Base-by-base conservation (phyloP, 2,113 vertebrate genomes). In the Phrynocephalus versicolor region DNA sequence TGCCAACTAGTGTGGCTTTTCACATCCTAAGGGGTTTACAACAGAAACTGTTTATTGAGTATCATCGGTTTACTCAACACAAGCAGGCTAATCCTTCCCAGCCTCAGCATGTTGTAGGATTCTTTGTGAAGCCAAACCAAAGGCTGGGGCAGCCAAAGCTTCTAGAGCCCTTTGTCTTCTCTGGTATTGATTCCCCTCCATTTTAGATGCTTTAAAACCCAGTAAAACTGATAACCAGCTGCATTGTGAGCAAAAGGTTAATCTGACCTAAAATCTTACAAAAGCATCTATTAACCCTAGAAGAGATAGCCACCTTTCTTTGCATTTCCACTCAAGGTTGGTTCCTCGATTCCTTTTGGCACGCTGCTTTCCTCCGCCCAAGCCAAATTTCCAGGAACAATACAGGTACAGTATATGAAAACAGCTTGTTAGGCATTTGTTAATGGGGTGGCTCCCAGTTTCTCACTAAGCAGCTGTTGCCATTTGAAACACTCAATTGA, bases 1-100 rank as follows among this genome's bases (percentile, higher is more conserved):
- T 98, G 97, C 98, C 97, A 99, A 98, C 97, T 97, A 96, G 97
- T 97, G 97, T 97, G 97, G 97, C 96, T 97, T 97, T 97, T 96
- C 96, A 95, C 95, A 88, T 97, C 97, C 97, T 97, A 96, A 97
- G 96, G 97, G 97, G 95, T 96, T 97, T 97, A 97, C 96, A 97
- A 96, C 96, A 96, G 96, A 97, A 96, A 96, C 96, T 97, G 96
- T 97, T 97, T 97, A 97, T 97, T 96, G 96, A 96, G 96, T 96
- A 97, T 97, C 96, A 96, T 97, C 93, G 92, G 96, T 97, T 97
- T 97, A 96, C 96, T 97, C 96, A 95, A 96, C 97, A 96, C 95
- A 95, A 96, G 95, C 96, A 96, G 94, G 92, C 96, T 97, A 97
- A 97, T 97, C 96, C 96, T 95, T 94, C 95, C 95, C 95, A 95